Percentiles rank a stretch among this genome's conserved stretches.
Evolutionary conservation across 1,140 invertebrate genomes (phyloP).

Genomic region (Acromyrmex charruanus): DNA sequence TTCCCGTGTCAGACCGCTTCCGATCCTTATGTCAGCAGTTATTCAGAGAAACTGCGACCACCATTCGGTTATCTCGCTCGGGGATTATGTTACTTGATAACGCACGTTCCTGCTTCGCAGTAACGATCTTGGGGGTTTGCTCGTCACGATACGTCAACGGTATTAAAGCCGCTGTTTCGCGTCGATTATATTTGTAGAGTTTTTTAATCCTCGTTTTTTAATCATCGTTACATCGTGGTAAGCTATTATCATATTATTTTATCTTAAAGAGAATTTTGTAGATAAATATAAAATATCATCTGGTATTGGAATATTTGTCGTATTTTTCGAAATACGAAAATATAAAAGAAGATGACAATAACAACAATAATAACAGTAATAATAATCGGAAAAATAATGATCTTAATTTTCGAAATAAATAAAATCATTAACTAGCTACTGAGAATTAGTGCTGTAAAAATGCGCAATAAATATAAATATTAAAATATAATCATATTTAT

Average conservation of each 20-base stretch:
- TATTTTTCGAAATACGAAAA: not conserved
- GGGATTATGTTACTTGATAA: constrained; percentile 55
- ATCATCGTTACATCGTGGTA: not conserved
- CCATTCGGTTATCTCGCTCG: constrained; percentile 40
- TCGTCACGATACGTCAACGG: not conserved
- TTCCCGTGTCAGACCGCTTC: not conserved
- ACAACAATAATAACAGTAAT: too few relatives aligned
- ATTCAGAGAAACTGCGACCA: constrained; percentile 27
- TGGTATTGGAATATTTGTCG: not conserved
- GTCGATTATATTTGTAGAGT: constrained; percentile 35
- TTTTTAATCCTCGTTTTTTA: not conserved
- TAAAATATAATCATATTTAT: too few relatives aligned
- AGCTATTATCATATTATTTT: not conserved
- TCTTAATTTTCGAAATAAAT: too few relatives aligned
- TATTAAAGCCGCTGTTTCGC: not conserved
- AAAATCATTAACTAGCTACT: too few relatives aligned
- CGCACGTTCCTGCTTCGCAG: constrained; percentile 43
- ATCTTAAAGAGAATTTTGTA: not conserved
- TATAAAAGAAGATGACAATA: not conserved
- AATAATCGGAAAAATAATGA: too few relatives aligned
- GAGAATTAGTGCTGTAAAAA: too few relatives aligned
- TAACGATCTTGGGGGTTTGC: not conserved
- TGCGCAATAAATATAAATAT: too few relatives aligned
- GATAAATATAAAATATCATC: not conserved
- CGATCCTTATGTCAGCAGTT: constrained; percentile 46